phyloP scores from a whole-genome alignment of 1,140 invertebrate genomes.

The Drosophila ambigua region DNA sequence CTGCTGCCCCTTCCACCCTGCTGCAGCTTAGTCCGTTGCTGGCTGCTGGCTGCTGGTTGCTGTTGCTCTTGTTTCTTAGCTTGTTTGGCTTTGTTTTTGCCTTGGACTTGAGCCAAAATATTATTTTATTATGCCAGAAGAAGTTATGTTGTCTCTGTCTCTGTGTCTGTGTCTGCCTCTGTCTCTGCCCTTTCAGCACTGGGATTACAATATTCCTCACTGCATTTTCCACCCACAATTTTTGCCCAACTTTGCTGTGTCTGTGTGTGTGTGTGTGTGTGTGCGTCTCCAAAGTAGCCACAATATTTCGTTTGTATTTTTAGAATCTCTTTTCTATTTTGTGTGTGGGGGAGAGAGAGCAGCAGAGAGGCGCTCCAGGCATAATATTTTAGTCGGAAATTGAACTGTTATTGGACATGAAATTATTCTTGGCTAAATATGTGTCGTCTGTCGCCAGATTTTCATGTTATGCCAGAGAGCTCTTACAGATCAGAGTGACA shows the following conservation, averaged over 20 bases:
- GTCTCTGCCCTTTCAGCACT: conserved; percentile 23
- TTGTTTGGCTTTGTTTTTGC: conserved; percentile 40
- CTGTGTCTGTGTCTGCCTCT: not conserved
- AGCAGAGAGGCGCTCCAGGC: conserved; percentile 2
- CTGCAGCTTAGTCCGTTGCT: conserved; percentile 3
- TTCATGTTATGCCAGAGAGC: too few relatives aligned
- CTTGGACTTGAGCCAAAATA: conserved; percentile 52
- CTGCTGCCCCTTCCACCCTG: too few relatives aligned
- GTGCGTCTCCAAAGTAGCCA: conserved; percentile 51
- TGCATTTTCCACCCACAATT: conserved; percentile 14
- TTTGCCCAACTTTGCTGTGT: not conserved
- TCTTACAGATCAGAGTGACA: too few relatives aligned
- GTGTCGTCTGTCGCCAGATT: too few relatives aligned
- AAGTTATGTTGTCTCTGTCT: conserved; percentile 42
- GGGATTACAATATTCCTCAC: conserved; percentile 48
- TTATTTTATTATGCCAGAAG: conserved; percentile 68
- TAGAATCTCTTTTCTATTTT: conserved; percentile 6
- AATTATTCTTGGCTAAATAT: too few relatives aligned
- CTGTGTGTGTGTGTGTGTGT: conserved; percentile 3
- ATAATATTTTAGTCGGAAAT: conserved; percentile 39
- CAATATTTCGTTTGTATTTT: conserved; percentile 38
- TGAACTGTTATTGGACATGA: conserved; percentile 10
- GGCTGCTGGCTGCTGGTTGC: not conserved
- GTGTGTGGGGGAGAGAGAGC: too few relatives aligned
- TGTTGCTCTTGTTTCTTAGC: conserved; percentile 18